Percentiles rank a stretch among this genome's conserved stretches.
phyloP scores from a whole-genome alignment of 2,797 vertebrate species.

The Rhynchonycteris naso region DNA sequence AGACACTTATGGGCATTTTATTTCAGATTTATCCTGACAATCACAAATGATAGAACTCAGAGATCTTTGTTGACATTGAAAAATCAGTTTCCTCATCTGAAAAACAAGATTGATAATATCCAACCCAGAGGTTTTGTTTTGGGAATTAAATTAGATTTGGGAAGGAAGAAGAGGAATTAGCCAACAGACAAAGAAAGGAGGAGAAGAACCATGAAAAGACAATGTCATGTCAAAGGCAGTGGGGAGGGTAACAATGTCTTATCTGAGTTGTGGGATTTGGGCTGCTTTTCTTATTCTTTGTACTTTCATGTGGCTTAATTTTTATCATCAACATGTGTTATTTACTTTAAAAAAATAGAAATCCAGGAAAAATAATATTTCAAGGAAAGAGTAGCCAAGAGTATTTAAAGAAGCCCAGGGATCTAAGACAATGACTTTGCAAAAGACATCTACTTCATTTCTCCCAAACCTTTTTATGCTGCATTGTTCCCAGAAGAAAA shows the following conservation, averaged over 20 bases:
- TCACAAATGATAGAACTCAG: not conserved
- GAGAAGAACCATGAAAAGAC: not conserved
- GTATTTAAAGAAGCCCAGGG: not conserved
- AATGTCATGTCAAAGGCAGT: not conserved
- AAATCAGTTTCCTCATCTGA: not conserved
- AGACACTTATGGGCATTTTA: not conserved
- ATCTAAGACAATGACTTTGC: not conserved
- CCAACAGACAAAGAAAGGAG: not conserved
- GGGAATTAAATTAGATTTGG: not conserved
- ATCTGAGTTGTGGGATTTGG: not conserved
- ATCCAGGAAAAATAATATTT: not conserved
- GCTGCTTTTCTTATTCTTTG: not conserved
- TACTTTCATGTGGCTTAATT: not conserved
- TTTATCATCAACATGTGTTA: not conserved
- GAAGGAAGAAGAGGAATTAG: not conserved
- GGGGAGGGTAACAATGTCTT: not conserved
- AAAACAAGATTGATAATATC: not conserved
- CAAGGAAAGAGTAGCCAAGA: not conserved
- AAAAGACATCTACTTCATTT: not conserved
- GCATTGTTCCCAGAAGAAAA: not conserved
- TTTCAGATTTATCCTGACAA: conserved; percentile 13
- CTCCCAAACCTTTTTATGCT: not conserved
- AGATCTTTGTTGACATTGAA: not conserved
- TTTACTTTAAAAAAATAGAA: not conserved
- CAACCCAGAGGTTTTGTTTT: not conserved